Evolutionary conservation across 2,113 vertebrate species (phyloP).

Genomic region (Cavia aperea): DNA sequence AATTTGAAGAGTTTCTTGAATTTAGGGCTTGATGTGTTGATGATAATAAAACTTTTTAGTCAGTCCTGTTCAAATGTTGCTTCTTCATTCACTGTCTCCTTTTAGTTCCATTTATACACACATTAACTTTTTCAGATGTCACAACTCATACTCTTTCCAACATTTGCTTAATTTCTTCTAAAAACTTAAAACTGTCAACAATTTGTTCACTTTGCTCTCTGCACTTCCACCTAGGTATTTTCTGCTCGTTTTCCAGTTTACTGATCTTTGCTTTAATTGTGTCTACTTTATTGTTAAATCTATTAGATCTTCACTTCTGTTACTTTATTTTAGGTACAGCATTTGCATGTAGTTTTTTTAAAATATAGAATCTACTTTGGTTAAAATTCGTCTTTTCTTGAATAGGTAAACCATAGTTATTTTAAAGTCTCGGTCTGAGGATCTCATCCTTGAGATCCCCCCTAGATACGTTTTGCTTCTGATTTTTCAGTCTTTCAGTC

Average conservation of each 20-base stretch:
- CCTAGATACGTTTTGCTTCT: background rate
- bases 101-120: background rate
- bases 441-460: background rate
- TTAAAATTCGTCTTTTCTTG: background rate
- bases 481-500: background rate
- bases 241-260: background rate
- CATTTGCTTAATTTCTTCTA: background rate
- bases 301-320: background rate
- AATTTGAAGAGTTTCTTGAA: background rate
- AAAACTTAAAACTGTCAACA: background rate
- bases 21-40: background rate
- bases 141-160: background rate
- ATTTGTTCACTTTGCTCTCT: background rate
- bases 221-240: background rate
- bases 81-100: background rate
- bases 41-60: background rate
- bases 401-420: background rate
- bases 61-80: background rate
- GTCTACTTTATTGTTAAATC: background rate
- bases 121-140: background rate
- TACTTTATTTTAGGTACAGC: background rate
- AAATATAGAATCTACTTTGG: background rate
- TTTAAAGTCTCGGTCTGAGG: constrained; percentile 30
- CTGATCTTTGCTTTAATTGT: background rate
- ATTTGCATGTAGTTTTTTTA: background rate